Base-by-base conservation (phyloP, 1,140 invertebrate species). In the Bombus balteatus region DNA sequence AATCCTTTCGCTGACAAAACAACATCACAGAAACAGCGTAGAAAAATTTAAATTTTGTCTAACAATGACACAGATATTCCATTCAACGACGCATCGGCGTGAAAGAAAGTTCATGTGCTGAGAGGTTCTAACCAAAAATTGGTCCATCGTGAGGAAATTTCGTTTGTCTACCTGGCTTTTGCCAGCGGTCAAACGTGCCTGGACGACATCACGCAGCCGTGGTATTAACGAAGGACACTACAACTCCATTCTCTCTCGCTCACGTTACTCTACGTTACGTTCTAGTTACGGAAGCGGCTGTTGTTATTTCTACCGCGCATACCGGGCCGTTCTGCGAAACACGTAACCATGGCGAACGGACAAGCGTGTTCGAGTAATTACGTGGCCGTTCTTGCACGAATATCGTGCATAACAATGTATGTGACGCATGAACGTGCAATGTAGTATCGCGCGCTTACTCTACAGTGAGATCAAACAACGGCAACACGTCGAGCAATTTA, bases 341-440 rank as follows among this genome's bases (percentile, higher is more conserved):
- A 86, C 75, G 78, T 86, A 89, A 88, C 83, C 87, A 83, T 89
- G 68, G 87, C 78, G 83, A 89, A 47, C 88, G 87, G 86, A 88
- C 76, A 70, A 74, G 79, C 66, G 70, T 41, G 57, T 80, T 73
- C 66, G 87, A 81, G 86, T 88, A 89, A 88, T 89, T 89, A 88
- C 87, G 76, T 70, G 79, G 65, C 70, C 83, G 87, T 72, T 76
- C 10, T 73, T 71, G 78, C 68, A n/a, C 47, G 41, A 34, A 72
- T 28, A 59, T 74, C 59, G 53, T 70, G 53, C 66, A 28, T 28
- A 53, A 78, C 70, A 41, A 84, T 71, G 47, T 74, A 66, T 47
- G 43, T 72, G 65, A 87, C 85, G 79, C 77, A 83, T 22, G 43
- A 53, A 32, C 65, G 41, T 66, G 39, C 32, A 28, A 34, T 22